phyloP scores from a whole-genome alignment of 2,888 invertebrate genomes.

The Caenorhabditis zanzibari region DNA sequence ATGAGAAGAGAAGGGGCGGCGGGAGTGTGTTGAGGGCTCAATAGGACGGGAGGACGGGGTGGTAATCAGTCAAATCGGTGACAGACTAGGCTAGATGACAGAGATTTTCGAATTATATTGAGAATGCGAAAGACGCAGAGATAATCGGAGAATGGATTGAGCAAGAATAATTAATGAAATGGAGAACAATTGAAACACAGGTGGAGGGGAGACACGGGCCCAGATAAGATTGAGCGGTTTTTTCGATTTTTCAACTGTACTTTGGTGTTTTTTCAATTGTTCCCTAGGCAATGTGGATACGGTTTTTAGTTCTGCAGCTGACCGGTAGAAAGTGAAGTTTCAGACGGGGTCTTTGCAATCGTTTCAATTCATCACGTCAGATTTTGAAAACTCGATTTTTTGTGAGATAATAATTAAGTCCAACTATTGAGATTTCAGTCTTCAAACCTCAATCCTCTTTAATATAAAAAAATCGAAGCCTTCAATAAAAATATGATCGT shows the following conservation, averaged over 20 bases:
- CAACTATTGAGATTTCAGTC: too few relatives aligned
- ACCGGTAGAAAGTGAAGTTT: too few relatives aligned
- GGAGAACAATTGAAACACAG: conserved; percentile 30
- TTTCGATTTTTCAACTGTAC: neutral
- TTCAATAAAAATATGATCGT: too few relatives aligned
- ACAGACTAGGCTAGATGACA: conserved; percentile 50
- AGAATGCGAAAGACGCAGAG: conserved; percentile 9
- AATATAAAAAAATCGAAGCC: too few relatives aligned
- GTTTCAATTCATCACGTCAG: too few relatives aligned
- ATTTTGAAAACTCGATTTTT: too few relatives aligned
- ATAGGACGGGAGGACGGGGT: conserved; percentile 37
- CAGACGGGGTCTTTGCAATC: too few relatives aligned
- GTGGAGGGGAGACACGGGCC: conserved; percentile 6
- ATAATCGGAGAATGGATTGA: conserved; percentile 15
- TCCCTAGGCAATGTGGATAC: too few relatives aligned
- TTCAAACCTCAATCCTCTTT: too few relatives aligned
- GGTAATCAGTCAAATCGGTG: conserved; percentile 67
- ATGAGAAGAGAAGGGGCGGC: conserved; percentile 14
- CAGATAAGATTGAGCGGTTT: neutral
- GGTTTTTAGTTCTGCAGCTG: too few relatives aligned
- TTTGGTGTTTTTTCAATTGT: too few relatives aligned
- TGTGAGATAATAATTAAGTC: too few relatives aligned
- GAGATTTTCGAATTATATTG: neutral
- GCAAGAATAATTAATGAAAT: conserved; percentile 48
- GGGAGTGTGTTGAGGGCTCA: conserved; percentile 38